A percentile compares a stretch with the other conserved stretches of the same genome.
Evolutionary conservation across 2,888 invertebrate genomes (phyloP).

Genomic region (Desoria tigrina): DNA sequence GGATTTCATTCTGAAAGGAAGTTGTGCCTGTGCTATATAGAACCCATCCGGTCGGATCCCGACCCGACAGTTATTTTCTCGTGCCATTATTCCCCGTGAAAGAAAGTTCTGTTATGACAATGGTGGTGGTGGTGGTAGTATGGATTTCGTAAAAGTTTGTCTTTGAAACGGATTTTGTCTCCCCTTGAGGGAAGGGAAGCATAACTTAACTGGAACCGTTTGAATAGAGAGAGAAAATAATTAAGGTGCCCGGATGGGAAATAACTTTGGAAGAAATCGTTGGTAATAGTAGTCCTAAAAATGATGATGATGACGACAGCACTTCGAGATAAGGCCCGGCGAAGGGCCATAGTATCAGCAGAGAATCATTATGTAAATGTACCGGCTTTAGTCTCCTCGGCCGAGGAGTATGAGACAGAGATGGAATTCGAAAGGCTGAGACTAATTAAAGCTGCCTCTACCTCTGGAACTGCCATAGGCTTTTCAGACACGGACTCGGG

Average conservation of each 20-base stretch:
- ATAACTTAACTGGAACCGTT: too few relatives aligned
- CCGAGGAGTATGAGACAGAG: conserved; percentile 33
- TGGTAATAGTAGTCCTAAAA: neutral
- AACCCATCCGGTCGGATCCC: too few relatives aligned
- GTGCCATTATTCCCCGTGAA: too few relatives aligned
- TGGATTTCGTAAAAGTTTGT: neutral
- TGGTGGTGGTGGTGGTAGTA: neutral
- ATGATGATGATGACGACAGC: conserved; percentile 16
- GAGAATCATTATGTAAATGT: conserved; percentile 38
- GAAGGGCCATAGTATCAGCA: neutral
- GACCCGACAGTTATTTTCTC: too few relatives aligned
- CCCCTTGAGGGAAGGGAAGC: too few relatives aligned
- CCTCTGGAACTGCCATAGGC: conserved; percentile 31
- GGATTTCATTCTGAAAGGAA: too few relatives aligned
- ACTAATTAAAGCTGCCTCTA: conserved; percentile 30
- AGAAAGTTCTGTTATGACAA: too few relatives aligned
- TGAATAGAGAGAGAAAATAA: neutral
- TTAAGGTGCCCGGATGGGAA: neutral
- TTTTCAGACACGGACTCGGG: conserved; percentile 48
- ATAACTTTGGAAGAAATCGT: neutral
- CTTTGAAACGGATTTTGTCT: neutral
- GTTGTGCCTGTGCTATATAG: too few relatives aligned
- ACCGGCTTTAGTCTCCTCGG: conserved; percentile 28
- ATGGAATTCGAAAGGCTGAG: conserved; percentile 31
- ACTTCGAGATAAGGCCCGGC: conserved; percentile 4